A percentile compares a stretch with the other conserved stretches of the same genome.
These are phyloP conservation scores for Orgyia antiqua DNA, from an alignment of 2,888 invertebrate species.

Conservation along the genomic window DNA sequence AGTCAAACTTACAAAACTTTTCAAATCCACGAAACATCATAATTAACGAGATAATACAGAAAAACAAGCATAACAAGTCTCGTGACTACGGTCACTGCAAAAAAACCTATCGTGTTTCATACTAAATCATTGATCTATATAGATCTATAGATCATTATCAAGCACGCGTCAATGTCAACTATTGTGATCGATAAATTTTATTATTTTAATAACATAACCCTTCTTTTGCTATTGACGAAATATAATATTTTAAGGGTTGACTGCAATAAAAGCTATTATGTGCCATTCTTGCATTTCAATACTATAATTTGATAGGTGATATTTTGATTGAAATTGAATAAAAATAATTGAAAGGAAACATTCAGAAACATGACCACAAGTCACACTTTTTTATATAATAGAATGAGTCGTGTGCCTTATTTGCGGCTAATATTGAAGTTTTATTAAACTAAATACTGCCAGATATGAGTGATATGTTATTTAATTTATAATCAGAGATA, in stretches of 20 bases:
- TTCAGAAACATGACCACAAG: too few relatives aligned
- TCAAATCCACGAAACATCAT: conserved; percentile 6
- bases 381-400: conserved; percentile 8
- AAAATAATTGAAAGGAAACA: too few relatives aligned
- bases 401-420: too few relatives aligned
- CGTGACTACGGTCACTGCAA: conserved; percentile 43
- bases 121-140: conserved; percentile 46
- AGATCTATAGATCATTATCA: conserved; percentile 54
- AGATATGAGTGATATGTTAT: too few relatives aligned
- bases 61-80: conserved; percentile 18
- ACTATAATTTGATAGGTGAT: conserved; percentile 29
- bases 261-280: conserved; percentile 36
- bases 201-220: conserved; percentile 46
- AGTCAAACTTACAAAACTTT: conserved; percentile 4
- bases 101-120: conserved; percentile 46
- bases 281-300: conserved; percentile 33
- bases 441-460: too few relatives aligned
- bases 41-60: conserved; percentile 15
- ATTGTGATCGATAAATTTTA: conserved; percentile 43
- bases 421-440: too few relatives aligned
- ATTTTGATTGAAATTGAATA: conserved; percentile 24
- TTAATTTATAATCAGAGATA: too few relatives aligned
- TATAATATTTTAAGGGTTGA: conserved; percentile 66
- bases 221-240: conserved; percentile 46
- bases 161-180: conserved; percentile 55